Evolutionary conservation across 1,140 invertebrate species (phyloP).

Genomic region (Diorhabda elongata): DNA sequence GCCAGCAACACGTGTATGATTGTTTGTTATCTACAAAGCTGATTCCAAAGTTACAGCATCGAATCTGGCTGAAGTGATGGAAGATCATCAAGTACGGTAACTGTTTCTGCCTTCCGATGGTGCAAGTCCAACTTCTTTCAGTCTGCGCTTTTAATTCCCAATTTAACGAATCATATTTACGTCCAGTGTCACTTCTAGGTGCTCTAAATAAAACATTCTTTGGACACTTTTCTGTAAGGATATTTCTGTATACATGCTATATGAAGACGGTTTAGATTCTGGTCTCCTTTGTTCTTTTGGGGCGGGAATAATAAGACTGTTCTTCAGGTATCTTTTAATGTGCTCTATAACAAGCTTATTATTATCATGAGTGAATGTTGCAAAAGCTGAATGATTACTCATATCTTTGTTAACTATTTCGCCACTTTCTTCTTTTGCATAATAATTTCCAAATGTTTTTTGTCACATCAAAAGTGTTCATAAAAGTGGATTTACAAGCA

Average conservation of each 20-base stretch:
- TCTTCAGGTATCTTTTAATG: constrained; percentile 16
- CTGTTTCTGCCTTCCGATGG: constrained; percentile 18
- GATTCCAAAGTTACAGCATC: too few species aligned
- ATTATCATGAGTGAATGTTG: constrained; percentile 9
- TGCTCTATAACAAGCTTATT: constrained; percentile 5
- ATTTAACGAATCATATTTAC: constrained; percentile 11
- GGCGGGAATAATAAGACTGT: constrained; percentile 13
- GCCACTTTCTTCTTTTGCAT: constrained; percentile 15
- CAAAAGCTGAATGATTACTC: constrained; percentile 7
- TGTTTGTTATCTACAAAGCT: too few species aligned
- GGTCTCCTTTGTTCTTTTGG: constrained; percentile 21
- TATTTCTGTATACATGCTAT: constrained; percentile 17
- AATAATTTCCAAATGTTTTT: constrained; percentile 15
- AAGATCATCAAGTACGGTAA: too few species aligned
- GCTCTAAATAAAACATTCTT: constrained; percentile 16
- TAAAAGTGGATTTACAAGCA: constrained; percentile 19
- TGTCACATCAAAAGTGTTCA: constrained; percentile 13
- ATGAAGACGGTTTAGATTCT: constrained; percentile 18
- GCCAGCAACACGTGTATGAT: too few species aligned
- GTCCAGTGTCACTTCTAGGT: constrained; percentile 17
- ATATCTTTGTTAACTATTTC: constrained; percentile 10
- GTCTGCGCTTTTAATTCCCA: constrained; percentile 18
- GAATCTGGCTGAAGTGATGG: too few species aligned
- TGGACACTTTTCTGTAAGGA: constrained; percentile 12
- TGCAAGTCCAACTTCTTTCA: constrained; percentile 16